phyloP scores from a whole-genome alignment of 2,113 vertebrate genomes.

The Melanerpes aurifrons region DNA sequence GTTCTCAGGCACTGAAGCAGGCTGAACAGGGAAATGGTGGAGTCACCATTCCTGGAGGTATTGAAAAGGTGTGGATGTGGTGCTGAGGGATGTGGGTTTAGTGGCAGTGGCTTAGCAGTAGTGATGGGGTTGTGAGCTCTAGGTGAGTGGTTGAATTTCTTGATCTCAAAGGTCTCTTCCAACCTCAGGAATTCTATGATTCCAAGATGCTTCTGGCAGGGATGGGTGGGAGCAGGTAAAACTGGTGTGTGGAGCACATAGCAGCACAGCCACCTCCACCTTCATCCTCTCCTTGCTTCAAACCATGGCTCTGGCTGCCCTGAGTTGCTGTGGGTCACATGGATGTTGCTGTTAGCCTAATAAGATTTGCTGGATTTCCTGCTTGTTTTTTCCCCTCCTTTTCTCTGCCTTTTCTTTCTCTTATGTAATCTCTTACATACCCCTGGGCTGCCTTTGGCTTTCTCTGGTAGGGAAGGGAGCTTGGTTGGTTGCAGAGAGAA shows the following conservation, averaged over 20 bases:
- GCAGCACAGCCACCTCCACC: neutral
- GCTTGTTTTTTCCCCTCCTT: neutral
- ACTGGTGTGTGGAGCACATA: fast-evolving
- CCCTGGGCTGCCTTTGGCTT: neutral
- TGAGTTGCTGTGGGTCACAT: neutral
- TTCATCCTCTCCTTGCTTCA: neutral
- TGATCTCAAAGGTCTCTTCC: no score
- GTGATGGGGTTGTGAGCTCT: no score
- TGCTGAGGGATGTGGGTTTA: no score
- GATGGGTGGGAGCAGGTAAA: neutral
- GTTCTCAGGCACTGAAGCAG: no score
- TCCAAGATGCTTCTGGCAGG: neutral
- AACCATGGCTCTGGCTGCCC: neutral
- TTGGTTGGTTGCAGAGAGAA: neutral
- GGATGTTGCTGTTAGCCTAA: neutral
- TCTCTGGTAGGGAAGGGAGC: neutral
- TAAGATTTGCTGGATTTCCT: constrained; percentile 36
- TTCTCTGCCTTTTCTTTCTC: neutral
- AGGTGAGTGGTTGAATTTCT: no score
- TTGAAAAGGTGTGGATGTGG: no score
- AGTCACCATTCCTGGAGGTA: no score
- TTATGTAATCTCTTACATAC: neutral
- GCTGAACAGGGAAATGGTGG: no score
- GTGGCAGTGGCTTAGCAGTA: no score
- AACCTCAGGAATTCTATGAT: no score